These are phyloP conservation scores for Gymnoscopelus braueri DNA, from an alignment of 2,797 vertebrate species.

Conservation along the genomic window DNA sequence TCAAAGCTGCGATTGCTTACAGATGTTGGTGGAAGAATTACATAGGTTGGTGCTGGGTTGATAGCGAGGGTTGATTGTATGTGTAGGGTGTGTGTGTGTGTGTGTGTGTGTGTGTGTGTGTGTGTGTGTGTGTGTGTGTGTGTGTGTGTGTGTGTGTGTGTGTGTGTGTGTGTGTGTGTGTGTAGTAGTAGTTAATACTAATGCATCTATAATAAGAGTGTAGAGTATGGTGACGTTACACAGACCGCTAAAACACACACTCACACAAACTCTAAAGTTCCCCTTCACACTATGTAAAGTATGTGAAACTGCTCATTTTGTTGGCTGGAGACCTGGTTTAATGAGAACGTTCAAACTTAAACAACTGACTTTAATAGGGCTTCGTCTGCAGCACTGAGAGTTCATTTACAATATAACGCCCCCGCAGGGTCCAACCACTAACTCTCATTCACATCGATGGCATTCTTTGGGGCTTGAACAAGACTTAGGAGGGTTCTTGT, in stretches of 20 bases:
- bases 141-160: too few species aligned
- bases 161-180: neutral
- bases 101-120: slow-evolving; percentile 18
- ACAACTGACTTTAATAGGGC: slow-evolving; percentile 70
- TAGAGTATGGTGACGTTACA: slow-evolving; percentile 48
- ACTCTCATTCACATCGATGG: slow-evolving; percentile 42
- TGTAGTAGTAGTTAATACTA: slow-evolving; percentile 50
- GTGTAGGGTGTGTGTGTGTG: slow-evolving; percentile 25
- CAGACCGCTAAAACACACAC: too few species aligned
- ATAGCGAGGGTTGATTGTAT: slow-evolving; percentile 46
- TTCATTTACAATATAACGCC: slow-evolving; percentile 71
- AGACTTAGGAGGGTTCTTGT: slow-evolving; percentile 12
- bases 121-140: neutral
- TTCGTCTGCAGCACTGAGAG: slow-evolving; percentile 51
- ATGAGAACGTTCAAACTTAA: slow-evolving; percentile 72
- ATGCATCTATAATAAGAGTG: slow-evolving; percentile 53
- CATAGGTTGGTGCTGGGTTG: slow-evolving; percentile 39
- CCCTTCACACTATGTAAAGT: slow-evolving; percentile 43
- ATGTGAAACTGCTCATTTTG: slow-evolving; percentile 66
- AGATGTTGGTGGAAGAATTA: slow-evolving; percentile 68
- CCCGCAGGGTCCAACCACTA: slow-evolving; percentile 53
- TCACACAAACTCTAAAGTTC: slow-evolving; percentile 2
- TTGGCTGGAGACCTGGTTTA: slow-evolving; percentile 71
- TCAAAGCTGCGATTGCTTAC: slow-evolving; percentile 70
- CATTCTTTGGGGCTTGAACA: slow-evolving; percentile 54